A percentile compares a stretch with the other conserved stretches of the same genome.
phyloP scores from a whole-genome alignment of 2,797 vertebrate species.

The Fratercula arctica region DNA sequence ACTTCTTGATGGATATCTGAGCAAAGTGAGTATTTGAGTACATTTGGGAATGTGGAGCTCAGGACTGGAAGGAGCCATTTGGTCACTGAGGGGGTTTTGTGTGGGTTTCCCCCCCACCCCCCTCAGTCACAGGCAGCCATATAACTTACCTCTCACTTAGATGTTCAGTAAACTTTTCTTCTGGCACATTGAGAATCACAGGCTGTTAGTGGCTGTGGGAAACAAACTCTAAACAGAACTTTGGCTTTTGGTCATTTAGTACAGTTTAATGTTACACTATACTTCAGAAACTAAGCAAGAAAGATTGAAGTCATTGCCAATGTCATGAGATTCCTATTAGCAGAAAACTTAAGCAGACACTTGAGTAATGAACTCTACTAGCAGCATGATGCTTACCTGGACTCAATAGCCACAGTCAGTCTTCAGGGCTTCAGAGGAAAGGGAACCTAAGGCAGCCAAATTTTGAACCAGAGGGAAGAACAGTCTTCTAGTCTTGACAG shows the following conservation, averaged over 20 bases:
- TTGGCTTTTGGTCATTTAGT: neutral
- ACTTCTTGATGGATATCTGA: neutral
- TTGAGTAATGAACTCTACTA: neutral
- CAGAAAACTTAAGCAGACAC: neutral
- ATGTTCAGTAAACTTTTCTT: neutral
- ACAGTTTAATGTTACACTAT: neutral
- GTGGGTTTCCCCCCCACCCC: rapidly evolving
- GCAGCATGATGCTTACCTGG: neutral
- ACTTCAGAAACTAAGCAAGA: neutral
- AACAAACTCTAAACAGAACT: neutral
- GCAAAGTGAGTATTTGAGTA: neutral
- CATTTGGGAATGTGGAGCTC: neutral
- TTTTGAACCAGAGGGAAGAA: neutral
- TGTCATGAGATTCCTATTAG: neutral
- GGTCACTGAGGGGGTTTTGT: neutral
- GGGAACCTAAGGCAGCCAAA: neutral
- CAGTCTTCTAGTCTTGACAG: neutral
- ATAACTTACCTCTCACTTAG: neutral
- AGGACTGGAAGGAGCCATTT: neutral
- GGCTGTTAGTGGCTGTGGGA: neutral
- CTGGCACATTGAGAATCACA: neutral
- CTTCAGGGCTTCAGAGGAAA: neutral
- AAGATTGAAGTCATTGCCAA: neutral
- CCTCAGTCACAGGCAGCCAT: neutral
- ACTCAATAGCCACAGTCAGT: neutral